Conservation (phyloP, 2,113 vertebrate species). For the Phylloscopus whistleri region DNA sequence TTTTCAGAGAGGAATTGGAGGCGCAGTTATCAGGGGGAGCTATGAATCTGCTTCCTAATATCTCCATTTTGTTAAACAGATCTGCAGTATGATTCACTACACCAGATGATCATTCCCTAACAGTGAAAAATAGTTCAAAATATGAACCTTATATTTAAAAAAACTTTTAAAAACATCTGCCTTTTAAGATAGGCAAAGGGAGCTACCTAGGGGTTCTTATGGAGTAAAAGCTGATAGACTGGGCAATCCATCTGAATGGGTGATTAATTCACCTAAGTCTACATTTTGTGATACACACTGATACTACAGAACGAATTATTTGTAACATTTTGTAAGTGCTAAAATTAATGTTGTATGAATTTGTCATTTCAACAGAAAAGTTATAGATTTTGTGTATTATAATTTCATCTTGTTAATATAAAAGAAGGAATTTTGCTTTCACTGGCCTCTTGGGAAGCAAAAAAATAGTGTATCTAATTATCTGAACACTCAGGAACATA, state of each 20-base stretch:
- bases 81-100: neutral
- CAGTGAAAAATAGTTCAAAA: neutral
- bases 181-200: neutral
- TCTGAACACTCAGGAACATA: conserved; percentile 77
- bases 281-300: neutral
- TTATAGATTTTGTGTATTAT: conserved; percentile 75
- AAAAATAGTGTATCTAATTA: conserved; percentile 80
- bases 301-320: conserved; percentile 61
- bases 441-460: conserved; percentile 73
- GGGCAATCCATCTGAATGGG: conserved; percentile 30
- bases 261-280: conserved; percentile 69
- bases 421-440: conserved; percentile 74
- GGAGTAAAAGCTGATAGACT: neutral
- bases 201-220: neutral
- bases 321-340: conserved; percentile 75
- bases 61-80: neutral
- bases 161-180: neutral
- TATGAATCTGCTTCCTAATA: neutral
- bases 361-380: conserved; percentile 71
- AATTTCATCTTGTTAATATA: conserved; percentile 81
- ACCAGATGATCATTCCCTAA: neutral
- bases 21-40: neutral
- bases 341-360: conserved; percentile 76
- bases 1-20: neutral
- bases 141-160: conserved; percentile 17